These are phyloP conservation scores for Thalassoma bifasciatum DNA, from an alignment of 2,113 vertebrate genomes.

Conservation along the genomic window DNA sequence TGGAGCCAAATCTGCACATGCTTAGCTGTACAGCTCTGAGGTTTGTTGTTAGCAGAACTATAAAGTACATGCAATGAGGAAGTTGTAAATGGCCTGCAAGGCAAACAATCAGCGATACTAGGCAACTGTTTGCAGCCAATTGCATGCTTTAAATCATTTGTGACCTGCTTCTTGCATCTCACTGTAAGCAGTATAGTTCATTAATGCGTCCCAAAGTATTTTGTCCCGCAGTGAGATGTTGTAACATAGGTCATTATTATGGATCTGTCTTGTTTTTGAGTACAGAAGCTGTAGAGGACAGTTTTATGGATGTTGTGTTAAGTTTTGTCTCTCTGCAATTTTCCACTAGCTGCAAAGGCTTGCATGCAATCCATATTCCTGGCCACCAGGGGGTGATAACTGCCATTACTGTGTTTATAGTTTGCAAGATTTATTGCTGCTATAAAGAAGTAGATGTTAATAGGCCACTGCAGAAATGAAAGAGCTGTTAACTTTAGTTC, in stretches of 20 bases:
- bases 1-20: constrained; percentile 16
- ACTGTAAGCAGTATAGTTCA: constrained; percentile 8
- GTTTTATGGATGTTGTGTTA: constrained; percentile 12
- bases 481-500: constrained; percentile 22
- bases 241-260: constrained; percentile 10
- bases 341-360: background rate
- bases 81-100: too few relatives aligned
- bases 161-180: background rate
- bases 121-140: background rate
- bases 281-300: background rate
- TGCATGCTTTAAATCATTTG: background rate
- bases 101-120: background rate
- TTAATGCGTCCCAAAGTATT: constrained; percentile 23
- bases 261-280: background rate
- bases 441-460: constrained; percentile 32
- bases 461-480: constrained; percentile 20
- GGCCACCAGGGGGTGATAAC: constrained; percentile 71
- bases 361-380: constrained; percentile 23
- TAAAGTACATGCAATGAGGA: background rate
- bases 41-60: constrained; percentile 1
- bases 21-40: background rate
- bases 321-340: background rate
- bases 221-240: background rate
- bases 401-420: constrained; percentile 28
- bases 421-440: constrained; percentile 34